Conservation (phyloP, 1,140 invertebrate species). For the Diplogasteroides magnus region DNA sequence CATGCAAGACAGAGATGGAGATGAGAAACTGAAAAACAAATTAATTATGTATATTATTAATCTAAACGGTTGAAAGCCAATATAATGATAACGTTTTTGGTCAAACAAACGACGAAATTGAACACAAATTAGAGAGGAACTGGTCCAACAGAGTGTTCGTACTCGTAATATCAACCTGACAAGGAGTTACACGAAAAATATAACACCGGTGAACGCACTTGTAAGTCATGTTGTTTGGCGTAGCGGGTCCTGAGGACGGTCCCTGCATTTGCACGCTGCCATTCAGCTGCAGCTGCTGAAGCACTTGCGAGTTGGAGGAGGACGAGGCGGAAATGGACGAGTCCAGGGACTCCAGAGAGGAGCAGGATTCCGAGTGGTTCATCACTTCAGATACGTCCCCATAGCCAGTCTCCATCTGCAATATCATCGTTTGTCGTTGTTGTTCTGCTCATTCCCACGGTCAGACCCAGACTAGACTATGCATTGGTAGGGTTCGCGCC, state of each 20-base stretch:
- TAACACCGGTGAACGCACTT: not conserved
- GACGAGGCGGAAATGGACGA: not conserved
- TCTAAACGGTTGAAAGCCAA: too few species aligned
- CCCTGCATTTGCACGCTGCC: too few species aligned
- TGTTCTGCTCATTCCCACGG: too few species aligned
- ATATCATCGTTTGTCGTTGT: too few species aligned
- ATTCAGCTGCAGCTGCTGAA: too few species aligned
- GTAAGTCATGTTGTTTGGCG: not conserved
- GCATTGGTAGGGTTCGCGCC: too few species aligned
- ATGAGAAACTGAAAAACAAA: constrained; percentile 19
- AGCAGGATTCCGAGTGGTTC: not conserved
- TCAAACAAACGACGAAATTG: too few species aligned
- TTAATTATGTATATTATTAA: too few species aligned
- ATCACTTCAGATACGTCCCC: not conserved
- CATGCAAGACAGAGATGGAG: constrained; percentile 12
- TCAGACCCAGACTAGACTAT: too few species aligned
- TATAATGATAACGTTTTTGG: too few species aligned
- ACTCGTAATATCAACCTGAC: constrained; percentile 1
- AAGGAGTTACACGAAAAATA: too few species aligned
- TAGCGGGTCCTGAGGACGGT: not conserved
- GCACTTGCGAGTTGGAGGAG: not conserved
- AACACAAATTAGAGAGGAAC: too few species aligned
- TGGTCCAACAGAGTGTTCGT: not conserved
- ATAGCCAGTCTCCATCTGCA: not conserved
- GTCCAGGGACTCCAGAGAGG: not conserved